Conservation (phyloP, 2,797 vertebrate genomes). For the Scyliorhinus canicula region DNA sequence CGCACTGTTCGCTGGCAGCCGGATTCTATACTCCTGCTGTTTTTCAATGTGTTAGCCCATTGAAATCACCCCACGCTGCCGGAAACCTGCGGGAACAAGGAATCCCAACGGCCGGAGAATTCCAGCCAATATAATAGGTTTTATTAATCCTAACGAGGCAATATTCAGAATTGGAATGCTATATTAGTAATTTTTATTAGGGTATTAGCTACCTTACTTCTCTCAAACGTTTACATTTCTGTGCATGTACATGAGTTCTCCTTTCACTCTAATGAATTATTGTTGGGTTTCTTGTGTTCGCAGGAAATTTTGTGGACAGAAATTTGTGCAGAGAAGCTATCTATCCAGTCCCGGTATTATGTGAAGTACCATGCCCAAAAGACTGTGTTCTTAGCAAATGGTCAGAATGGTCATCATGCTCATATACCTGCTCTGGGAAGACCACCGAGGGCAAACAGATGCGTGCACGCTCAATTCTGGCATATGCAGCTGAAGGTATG, state of each 20-base stretch:
- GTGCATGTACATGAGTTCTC: constrained; percentile 38
- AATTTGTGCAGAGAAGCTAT: constrained; percentile 72
- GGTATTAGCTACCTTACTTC: not conserved
- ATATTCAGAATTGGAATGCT: not conserved
- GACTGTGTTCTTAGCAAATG: constrained; percentile 92
- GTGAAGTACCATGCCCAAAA: constrained; percentile 80
- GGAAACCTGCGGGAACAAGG: no score
- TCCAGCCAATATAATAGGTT: not conserved
- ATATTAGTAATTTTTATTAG: not conserved
- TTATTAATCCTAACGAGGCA: not conserved
- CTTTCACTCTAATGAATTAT: constrained; percentile 51
- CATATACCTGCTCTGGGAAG: constrained; percentile 95
- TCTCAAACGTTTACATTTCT: not conserved
- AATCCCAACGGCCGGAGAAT: no score
- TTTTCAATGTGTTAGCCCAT: no score
- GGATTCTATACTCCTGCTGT: no score
- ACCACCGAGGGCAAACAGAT: constrained; percentile 86
- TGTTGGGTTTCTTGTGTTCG: constrained; percentile 48
- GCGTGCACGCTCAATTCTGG: constrained; percentile 83
- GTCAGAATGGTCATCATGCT: constrained; percentile 89
- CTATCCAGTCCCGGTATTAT: constrained; percentile 68
- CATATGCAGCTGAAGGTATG: constrained; percentile 89
- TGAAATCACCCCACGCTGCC: no score
- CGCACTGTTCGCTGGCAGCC: no score
- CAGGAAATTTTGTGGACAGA: constrained; percentile 73